Evolutionary conservation across 2,113 vertebrate genomes (phyloP), one percentile per base, ranked within the genome.

Genomic region (Brachyhypopomus gauderio): DNA sequence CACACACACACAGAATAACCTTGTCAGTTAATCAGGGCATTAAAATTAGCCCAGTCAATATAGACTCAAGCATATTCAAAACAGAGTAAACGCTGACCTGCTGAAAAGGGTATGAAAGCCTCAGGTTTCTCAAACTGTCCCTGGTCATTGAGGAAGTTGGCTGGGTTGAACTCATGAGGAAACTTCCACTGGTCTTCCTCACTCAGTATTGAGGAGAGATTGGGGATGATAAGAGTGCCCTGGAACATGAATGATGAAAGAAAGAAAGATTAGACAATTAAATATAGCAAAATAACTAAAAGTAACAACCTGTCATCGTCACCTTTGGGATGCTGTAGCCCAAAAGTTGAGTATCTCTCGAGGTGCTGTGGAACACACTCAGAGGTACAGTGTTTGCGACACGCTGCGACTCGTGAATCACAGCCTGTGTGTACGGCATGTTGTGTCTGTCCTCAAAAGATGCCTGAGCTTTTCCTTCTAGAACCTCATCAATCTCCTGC

Each of bases 281-380:
- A 38, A 22, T 20, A 27, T 73, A 23, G 14, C 7, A 2, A 20
- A 64, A 17, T 45, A 45, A 2, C 41, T 8, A 64, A 4, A 27
- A 30, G 25, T 12, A 64, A 64, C 4, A 66, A 66, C 16, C 12
- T 3, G 45, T 19, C 7, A 67, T 36, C 17, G 7, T 38, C 78
- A 92, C 91, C 89, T 92, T 93, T 9, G 91, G 91, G 66, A 94
- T 45, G 20, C 5, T 0, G 85, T 88, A 92, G 14, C 90, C 89
- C 4, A 69, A 87, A 48, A 94, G 0, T 0, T 45, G 72, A 0
- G 88, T 73, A 0, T 92, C 91, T 6, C 6, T 81, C 0, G 0
- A 0, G 0, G 88, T 34, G 73, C 81, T 0, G 22, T 91, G 85
- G 11, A 92, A 91, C 3, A 64, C 82, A 0, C 62, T 89, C 16